These are phyloP conservation scores for Heteropelma amictum DNA, from an alignment of 2,888 invertebrate species.

Conservation along the genomic window DNA sequence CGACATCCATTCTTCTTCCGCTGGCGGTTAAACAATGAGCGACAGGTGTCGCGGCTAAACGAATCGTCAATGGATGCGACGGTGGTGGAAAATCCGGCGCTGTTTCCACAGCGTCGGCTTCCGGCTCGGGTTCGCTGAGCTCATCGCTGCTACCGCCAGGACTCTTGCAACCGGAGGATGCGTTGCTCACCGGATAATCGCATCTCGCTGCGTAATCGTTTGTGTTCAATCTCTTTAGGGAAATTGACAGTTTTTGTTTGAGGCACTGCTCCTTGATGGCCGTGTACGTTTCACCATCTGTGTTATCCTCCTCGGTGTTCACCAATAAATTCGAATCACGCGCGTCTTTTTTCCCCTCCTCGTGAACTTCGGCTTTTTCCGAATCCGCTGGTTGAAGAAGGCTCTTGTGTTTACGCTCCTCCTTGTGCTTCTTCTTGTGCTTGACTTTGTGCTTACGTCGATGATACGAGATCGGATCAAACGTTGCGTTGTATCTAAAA, in stretches of 20 bases:
- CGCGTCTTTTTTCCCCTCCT: conserved; percentile 10
- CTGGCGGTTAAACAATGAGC: conserved; percentile 80
- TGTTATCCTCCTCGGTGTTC: conserved; percentile 83
- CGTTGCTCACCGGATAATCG: conserved; percentile 76
- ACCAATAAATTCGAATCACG: conserved; percentile 79
- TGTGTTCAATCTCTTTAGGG: conserved; percentile 85
- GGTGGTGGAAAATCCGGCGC: conserved; percentile 80
- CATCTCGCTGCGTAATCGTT: conserved; percentile 83
- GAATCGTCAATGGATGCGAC: conserved; percentile 80
- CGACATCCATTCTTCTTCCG: conserved; percentile 81
- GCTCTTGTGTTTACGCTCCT: conserved; percentile 80
- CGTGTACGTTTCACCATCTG: conserved; percentile 79
- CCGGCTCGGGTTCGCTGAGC: conserved; percentile 73
- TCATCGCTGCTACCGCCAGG: conserved; percentile 78
- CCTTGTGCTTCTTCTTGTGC: conserved; percentile 87
- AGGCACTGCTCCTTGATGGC: conserved; percentile 85
- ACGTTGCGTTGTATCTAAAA: conserved; percentile 72
- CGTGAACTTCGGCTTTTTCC: conserved; percentile 46
- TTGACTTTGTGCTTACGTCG: conserved; percentile 85
- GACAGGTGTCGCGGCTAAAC: conserved; percentile 80
- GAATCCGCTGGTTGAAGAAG: conserved; percentile 44
- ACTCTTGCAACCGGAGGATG: conserved; percentile 79
- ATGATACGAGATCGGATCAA: conserved; percentile 72
- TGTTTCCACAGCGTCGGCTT: conserved; percentile 75
- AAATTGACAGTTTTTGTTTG: conserved; percentile 87